Evolutionary conservation across 2,113 vertebrate genomes (phyloP).

Genomic region (Nasalis larvatus): DNA sequence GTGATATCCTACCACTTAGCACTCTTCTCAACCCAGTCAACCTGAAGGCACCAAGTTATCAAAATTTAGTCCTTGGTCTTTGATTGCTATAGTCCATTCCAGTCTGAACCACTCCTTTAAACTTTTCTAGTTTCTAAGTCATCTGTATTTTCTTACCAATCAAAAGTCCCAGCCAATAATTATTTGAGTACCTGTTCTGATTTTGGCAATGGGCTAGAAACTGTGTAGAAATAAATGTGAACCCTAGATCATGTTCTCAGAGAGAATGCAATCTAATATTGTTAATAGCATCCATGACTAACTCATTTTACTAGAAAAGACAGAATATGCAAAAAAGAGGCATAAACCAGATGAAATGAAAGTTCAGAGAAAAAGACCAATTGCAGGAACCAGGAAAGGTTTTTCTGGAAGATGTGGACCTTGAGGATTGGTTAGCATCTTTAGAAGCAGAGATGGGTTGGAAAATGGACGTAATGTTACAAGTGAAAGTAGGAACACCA

Average conservation of each 20-base stretch:
- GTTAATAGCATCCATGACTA: not conserved
- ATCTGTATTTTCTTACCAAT: not conserved
- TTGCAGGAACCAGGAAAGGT: not conserved
- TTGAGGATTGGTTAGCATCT: not conserved
- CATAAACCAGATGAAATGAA: not conserved
- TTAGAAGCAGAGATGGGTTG: not conserved
- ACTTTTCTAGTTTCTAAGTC: constrained; percentile 8
- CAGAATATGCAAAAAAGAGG: not conserved
- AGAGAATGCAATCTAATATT: not conserved
- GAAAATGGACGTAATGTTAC: not conserved
- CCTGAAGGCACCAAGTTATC: not conserved
- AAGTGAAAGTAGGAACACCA: not conserved
- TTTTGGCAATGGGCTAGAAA: not conserved
- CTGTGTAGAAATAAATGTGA: not conserved
- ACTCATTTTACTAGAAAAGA: not conserved
- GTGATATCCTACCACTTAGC: not conserved
- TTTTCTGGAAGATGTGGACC: not conserved
- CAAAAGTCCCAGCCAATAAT: not conserved
- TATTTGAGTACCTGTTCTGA: not conserved
- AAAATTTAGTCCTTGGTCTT: not conserved
- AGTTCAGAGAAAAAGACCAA: not conserved
- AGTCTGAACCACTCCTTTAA: not conserved
- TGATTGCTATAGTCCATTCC: not conserved
- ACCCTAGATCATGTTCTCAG: not conserved
- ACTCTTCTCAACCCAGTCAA: not conserved